These are phyloP conservation scores for Pterophyllum scalare DNA, from an alignment of 2,113 vertebrate species.

Conservation along the genomic window DNA sequence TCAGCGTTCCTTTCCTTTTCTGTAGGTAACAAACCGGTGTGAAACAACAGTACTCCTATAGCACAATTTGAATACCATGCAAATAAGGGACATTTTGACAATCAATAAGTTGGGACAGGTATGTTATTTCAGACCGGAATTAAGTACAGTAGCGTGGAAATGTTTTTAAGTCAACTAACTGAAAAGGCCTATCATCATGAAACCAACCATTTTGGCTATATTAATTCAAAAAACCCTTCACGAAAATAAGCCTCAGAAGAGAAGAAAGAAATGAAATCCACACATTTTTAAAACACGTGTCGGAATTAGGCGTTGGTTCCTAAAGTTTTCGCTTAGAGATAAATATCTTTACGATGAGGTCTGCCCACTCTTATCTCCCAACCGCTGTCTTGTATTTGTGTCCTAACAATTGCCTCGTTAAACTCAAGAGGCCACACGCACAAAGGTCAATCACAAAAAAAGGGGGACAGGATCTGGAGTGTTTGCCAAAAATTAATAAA, in stretches of 20 bases:
- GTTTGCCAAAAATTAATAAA: constrained; percentile 17
- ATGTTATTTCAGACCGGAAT: neutral
- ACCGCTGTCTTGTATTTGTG: constrained; percentile 35
- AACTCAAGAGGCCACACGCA: constrained; percentile 53
- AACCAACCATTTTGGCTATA: neutral
- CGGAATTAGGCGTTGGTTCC: neutral
- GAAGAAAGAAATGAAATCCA: constrained; percentile 15
- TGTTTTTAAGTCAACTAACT: neutral
- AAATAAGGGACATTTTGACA: neutral
- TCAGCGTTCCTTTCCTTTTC: constrained; percentile 89
- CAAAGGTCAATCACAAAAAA: constrained; percentile 56
- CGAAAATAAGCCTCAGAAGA: neutral
- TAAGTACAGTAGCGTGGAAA: neutral
- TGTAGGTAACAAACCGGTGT: constrained; percentile 55
- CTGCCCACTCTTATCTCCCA: constrained; percentile 50
- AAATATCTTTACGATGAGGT: constrained; percentile 47
- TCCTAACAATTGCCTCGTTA: constrained; percentile 48
- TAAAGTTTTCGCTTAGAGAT: constrained; percentile 11
- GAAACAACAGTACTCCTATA: neutral
- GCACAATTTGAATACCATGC: neutral
- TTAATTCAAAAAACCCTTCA: neutral
- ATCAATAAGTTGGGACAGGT: neutral
- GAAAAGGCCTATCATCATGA: neutral
- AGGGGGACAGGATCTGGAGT: neutral
- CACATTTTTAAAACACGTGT: constrained; percentile 44